Evolutionary conservation across 2,888 invertebrate species (phyloP).

Genomic region (Drosophila mercatorum): DNA sequence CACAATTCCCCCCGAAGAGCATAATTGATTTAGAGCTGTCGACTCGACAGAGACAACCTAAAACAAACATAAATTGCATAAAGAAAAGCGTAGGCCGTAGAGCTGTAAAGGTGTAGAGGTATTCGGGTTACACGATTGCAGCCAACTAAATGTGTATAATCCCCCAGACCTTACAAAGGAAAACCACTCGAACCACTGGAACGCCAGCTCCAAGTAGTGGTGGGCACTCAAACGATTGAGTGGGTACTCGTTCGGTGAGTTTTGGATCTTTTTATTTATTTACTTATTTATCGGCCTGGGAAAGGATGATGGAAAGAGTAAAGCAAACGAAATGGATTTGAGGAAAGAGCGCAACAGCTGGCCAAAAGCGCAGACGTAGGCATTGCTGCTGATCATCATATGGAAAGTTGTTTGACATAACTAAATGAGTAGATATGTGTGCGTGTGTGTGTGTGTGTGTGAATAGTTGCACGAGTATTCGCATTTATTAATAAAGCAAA

Average conservation of each 20-base stretch:
- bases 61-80: conserved; percentile 54
- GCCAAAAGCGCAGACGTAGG: conserved; percentile 4
- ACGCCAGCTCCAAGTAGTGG: conserved; percentile 32
- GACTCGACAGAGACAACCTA: conserved; percentile 45
- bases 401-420: conserved; percentile 37
- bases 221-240: conserved; percentile 30
- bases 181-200: conserved; percentile 33
- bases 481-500: conserved; percentile 23
- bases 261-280: neutral
- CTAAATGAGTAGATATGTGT: neutral
- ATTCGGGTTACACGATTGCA: conserved; percentile 39
- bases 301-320: conserved; percentile 18
- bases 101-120: conserved; percentile 35
- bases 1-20: conserved; percentile 37
- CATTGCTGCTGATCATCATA: conserved; percentile 15
- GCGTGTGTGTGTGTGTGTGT: neutral
- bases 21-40: conserved; percentile 70
- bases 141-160: conserved; percentile 13
- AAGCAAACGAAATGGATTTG: conserved; percentile 24
- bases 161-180: conserved; percentile 21
- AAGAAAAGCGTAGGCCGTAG: conserved; percentile 60
- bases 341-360: conserved; percentile 25
- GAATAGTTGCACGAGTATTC: conserved; percentile 7
- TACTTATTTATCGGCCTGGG: conserved; percentile 6
- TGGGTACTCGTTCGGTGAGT: conserved; percentile 31